Base-by-base conservation (phyloP, 2,113 vertebrate species). In the Corydoras maculifer region DNA sequence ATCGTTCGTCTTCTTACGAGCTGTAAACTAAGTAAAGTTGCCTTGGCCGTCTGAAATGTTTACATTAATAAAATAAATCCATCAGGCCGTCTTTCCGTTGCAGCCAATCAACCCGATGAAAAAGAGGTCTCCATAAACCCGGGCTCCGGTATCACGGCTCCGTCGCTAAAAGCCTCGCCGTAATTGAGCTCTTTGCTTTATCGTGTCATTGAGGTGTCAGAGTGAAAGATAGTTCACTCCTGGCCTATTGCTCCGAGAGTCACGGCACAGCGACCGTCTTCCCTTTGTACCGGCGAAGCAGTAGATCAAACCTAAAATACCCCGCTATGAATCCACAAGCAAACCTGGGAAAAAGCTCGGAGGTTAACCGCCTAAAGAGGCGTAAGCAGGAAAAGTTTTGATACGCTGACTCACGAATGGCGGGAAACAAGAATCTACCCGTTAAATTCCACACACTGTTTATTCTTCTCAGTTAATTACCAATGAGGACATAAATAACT, bases 171-270 rank as follows among this genome's bases (percentile, higher is more conserved):
- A 29, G 48, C 48, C 32, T 53, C 25, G 15, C 10, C 2, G 43
- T 66, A 73, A 73, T 15, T 60, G 62, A 65, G 62, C 57, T 32
- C 48, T 66, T 12, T 51, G n/a, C 58, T 73, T 58, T 65, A 60
- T 60, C 29, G 43, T 66, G 43, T 57, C 43, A 53, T 60, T 59
- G 43, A 72, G 57, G 18, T 65, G 70, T 53, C 43, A 32, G 62
- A 15, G 30, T 55, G 65, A 65, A 72, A 14, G 65, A 49, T 50
- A 51, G 43, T 53, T 50, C 18, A 58, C 53, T 54, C 54, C 53
- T 50, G 64, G 29, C 65, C 49, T 50, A 55, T 67, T 30, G 14
- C 65, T 67, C 65, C 53, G 50, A 67, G 29, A 55, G 65, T 32
- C 51, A 6, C 49, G 9, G 51, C 64, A 30, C 51, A 12, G 50